A percentile compares a stretch with the other conserved stretches of the same genome.
phyloP scores from a whole-genome alignment of 2,113 vertebrate species.

The Aptenodytes patagonicus region DNA sequence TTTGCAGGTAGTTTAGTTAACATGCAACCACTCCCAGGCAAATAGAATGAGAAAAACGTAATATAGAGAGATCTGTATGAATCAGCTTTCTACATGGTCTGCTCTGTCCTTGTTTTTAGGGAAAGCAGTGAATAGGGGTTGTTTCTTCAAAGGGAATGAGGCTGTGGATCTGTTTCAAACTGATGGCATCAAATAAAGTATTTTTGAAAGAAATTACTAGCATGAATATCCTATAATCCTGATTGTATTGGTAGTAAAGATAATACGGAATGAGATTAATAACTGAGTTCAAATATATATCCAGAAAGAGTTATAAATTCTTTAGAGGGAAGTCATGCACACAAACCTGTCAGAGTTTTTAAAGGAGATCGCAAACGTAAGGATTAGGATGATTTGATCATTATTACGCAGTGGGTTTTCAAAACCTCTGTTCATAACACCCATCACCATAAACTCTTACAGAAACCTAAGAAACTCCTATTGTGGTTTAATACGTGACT shows the following conservation, averaged over 20 bases:
- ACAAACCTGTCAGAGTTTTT: neutral
- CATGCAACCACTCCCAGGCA: neutral
- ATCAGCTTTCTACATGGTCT: neutral
- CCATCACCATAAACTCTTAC: neutral
- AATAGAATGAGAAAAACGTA: neutral
- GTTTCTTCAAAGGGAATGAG: neutral
- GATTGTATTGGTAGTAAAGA: neutral
- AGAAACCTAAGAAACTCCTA: neutral
- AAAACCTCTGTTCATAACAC: neutral
- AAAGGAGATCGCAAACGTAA: neutral
- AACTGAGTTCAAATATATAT: neutral
- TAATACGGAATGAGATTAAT: neutral
- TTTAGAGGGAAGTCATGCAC: neutral
- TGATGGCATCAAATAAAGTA: neutral
- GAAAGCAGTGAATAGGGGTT: neutral
- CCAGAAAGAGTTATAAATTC: neutral
- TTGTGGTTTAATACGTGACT: neutral
- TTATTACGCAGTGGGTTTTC: neutral
- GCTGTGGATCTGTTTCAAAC: neutral
- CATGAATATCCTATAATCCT: neutral
- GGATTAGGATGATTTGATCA: neutral
- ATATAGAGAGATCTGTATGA: neutral
- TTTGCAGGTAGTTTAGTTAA: neutral
- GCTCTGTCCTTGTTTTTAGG: neutral
- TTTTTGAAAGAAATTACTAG: neutral